Conservation (phyloP, 2,113 vertebrate species). For the Nerophis ophidion region DNA sequence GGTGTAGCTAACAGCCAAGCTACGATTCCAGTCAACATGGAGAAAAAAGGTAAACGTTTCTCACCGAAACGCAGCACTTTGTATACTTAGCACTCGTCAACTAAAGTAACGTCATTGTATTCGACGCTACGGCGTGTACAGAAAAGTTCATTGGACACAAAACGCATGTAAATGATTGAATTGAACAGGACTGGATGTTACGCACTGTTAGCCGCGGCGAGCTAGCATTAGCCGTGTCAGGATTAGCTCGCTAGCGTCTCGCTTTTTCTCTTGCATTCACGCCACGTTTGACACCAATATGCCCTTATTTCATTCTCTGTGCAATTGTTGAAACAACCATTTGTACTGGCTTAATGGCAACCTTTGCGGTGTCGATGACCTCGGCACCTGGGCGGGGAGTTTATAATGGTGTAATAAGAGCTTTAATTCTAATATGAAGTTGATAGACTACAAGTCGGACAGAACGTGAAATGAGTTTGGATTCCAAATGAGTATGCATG, state of each 20-base stretch:
- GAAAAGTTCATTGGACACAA: neutral
- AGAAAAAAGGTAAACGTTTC: constrained; percentile 87
- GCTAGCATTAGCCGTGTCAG: constrained; percentile 62
- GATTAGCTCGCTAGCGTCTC: constrained; percentile 44
- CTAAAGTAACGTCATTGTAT: neutral
- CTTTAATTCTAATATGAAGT: no score
- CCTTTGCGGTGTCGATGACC: neutral
- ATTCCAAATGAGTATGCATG: no score
- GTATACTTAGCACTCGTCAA: neutral
- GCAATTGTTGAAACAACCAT: neutral
- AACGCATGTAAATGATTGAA: constrained; percentile 20
- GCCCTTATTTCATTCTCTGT: neutral
- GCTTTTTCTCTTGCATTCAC: constrained; percentile 9
- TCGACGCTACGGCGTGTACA: neutral
- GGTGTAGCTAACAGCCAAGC: constrained; percentile 65
- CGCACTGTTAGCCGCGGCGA: constrained; percentile 41
- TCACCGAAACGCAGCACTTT: constrained; percentile 16
- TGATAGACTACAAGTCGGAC: no score
- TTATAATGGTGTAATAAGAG: neutral
- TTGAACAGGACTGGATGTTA: constrained; percentile 44
- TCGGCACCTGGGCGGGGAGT: constrained; percentile 13
- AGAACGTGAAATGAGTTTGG: no score
- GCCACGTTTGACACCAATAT: neutral
- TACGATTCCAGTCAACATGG: constrained; percentile 79
- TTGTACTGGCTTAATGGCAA: no score